Percentiles rank a stretch among this genome's conserved stretches.
phyloP scores from a whole-genome alignment of 1,140 invertebrate genomes.

The Calosoma granatense region DNA sequence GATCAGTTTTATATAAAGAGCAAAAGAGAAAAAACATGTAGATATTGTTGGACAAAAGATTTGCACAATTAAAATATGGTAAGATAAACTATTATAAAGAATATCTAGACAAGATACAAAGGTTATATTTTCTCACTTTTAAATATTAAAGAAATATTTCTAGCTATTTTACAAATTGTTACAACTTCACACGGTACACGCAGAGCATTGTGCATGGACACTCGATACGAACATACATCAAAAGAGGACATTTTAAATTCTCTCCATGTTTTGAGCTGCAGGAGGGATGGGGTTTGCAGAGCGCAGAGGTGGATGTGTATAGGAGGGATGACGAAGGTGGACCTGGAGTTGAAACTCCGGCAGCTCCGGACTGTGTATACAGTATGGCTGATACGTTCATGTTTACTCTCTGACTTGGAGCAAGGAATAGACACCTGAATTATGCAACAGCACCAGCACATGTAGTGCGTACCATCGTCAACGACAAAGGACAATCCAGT shows the following conservation, averaged over 20 bases:
- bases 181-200: background rate
- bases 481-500: constrained; percentile 8
- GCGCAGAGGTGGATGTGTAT: background rate
- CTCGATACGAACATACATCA: background rate
- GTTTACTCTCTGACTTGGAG: constrained; percentile 17
- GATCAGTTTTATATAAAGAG: no score
- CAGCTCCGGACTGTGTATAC: background rate
- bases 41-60: no score
- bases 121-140: no score
- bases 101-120: no score
- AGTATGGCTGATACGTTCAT: constrained; percentile 14
- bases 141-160: no score
- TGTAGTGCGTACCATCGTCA: constrained; percentile 16
- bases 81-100: no score
- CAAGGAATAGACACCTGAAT: constrained; percentile 18
- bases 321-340: background rate
- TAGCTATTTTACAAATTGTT: background rate
- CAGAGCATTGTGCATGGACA: no score
- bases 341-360: background rate
- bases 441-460: constrained; percentile 21
- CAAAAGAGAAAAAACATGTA: no score
- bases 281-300: background rate
- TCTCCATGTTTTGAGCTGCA: background rate
- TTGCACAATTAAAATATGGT: no score
- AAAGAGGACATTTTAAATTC: constrained; percentile 1